These are phyloP conservation scores for Amphilophus citrinellus DNA, from an alignment of 2,113 vertebrate genomes.

Conservation along the genomic window DNA sequence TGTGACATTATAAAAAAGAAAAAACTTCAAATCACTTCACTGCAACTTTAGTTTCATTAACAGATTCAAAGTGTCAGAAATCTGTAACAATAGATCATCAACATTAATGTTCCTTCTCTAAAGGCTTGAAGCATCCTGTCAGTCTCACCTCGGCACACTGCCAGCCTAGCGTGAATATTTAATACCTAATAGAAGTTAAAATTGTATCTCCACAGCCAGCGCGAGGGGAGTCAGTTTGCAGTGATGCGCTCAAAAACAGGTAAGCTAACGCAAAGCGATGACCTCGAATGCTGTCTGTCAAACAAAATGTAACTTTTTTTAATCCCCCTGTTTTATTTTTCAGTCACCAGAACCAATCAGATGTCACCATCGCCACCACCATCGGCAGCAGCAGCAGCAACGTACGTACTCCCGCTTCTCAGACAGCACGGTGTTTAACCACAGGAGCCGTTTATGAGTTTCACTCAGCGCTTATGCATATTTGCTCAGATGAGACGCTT, in stretches of 20 bases:
- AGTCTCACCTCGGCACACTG: not conserved
- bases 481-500: not conserved
- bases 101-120: not conserved
- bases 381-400: not conserved
- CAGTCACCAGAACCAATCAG: constrained; percentile 62
- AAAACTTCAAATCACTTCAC: not conserved
- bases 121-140: not conserved
- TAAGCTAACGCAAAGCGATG: not conserved
- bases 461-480: not conserved
- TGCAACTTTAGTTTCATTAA: not conserved
- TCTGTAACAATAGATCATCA: not conserved
- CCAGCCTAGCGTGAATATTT: not conserved
- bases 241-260: constrained; percentile 68
- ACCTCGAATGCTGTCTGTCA: not conserved
- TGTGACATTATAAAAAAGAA: not conserved
- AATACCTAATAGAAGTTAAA: not conserved
- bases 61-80: not conserved
- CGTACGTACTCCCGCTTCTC: constrained; percentile 21
- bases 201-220: constrained; percentile 48
- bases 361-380: not conserved
- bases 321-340: not conserved
- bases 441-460: not conserved
- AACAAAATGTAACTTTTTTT: not conserved
- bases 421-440: not conserved
- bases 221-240: constrained; percentile 65